Evolutionary conservation across 2,797 vertebrate genomes (phyloP).

Genomic region (Etheostoma nigrum): DNA sequence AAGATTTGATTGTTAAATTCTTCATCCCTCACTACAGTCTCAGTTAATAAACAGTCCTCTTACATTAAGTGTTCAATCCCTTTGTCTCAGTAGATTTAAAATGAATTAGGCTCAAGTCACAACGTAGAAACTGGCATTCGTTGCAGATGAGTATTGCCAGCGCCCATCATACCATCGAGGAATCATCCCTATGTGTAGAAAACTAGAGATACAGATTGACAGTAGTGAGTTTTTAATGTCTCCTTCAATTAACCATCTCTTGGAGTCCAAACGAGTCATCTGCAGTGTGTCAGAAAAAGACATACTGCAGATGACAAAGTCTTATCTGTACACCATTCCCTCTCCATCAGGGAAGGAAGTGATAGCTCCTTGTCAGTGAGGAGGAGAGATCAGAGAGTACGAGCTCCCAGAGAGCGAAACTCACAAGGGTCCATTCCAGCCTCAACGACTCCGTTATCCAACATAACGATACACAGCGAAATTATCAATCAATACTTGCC

Average conservation of each 20-base stretch:
- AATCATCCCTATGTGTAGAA: conserved; percentile 40
- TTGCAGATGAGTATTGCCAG: conserved; percentile 14
- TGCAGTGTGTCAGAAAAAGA: conserved; percentile 69
- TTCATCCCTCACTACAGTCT: neutral
- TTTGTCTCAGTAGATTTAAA: conserved; percentile 15
- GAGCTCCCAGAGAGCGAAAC: conserved; percentile 71
- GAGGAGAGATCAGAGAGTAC: conserved; percentile 79
- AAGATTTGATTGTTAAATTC: neutral
- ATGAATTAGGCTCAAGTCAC: conserved; percentile 13
- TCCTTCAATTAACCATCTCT: conserved; percentile 80
- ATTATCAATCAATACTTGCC: conserved; percentile 73
- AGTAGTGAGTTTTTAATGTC: conserved; percentile 71
- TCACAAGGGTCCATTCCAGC: conserved; percentile 76
- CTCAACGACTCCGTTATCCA: conserved; percentile 77
- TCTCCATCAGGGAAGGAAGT: conserved; percentile 75
- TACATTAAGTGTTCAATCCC: conserved; percentile 11
- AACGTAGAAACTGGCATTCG: conserved; percentile 40
- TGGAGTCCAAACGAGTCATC: conserved; percentile 74
- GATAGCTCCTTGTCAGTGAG: conserved; percentile 82
- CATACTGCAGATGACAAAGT: conserved; percentile 67
- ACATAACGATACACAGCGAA: conserved; percentile 59
- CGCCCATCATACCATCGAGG: conserved; percentile 3
- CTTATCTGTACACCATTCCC: conserved; percentile 68
- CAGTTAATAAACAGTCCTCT: neutral
- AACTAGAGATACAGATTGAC: conserved; percentile 66